Evolutionary conservation across 2,797 vertebrate genomes (phyloP).

Genomic region (Chromis chromis): DNA sequence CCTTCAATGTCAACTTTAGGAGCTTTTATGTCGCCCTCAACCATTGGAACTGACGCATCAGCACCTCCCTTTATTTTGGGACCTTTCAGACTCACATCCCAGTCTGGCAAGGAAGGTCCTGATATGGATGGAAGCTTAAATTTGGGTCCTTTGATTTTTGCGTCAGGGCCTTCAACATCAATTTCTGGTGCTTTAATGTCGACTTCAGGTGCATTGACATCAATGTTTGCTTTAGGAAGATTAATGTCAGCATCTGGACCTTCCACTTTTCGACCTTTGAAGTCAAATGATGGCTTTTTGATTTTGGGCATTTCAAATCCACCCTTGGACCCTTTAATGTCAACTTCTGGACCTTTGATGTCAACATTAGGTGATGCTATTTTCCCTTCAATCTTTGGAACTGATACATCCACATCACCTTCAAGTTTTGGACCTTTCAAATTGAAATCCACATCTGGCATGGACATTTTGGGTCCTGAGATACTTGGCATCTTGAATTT

Average conservation of each 20-base stretch:
- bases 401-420: slow-evolving; percentile 52
- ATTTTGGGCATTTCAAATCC: slow-evolving; percentile 48
- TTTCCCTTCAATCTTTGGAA: slow-evolving; percentile 35
- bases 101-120: slow-evolving; percentile 22
- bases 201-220: neutral
- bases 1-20: slow-evolving; percentile 3
- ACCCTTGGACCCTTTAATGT: slow-evolving; percentile 4
- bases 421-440: slow-evolving; percentile 53
- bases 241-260: slow-evolving; percentile 41
- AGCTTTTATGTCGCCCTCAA: slow-evolving; percentile 25
- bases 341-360: neutral
- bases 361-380: neutral
- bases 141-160: slow-evolving; percentile 44
- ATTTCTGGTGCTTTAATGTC: neutral
- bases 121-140: slow-evolving; percentile 30
- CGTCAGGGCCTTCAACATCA: slow-evolving; percentile 60
- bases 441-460: slow-evolving; percentile 26
- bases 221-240: neutral
- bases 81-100: slow-evolving; percentile 33
- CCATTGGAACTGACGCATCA: slow-evolving; percentile 30
- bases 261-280: slow-evolving; percentile 26
- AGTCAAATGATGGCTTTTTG: slow-evolving; percentile 44
- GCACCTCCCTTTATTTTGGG: slow-evolving; percentile 35
- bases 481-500: slow-evolving; percentile 41
- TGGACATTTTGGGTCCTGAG: slow-evolving; percentile 15